These are phyloP conservation scores for Nomada fabriciana DNA, from an alignment of 2,888 invertebrate genomes.

Conservation along the genomic window DNA sequence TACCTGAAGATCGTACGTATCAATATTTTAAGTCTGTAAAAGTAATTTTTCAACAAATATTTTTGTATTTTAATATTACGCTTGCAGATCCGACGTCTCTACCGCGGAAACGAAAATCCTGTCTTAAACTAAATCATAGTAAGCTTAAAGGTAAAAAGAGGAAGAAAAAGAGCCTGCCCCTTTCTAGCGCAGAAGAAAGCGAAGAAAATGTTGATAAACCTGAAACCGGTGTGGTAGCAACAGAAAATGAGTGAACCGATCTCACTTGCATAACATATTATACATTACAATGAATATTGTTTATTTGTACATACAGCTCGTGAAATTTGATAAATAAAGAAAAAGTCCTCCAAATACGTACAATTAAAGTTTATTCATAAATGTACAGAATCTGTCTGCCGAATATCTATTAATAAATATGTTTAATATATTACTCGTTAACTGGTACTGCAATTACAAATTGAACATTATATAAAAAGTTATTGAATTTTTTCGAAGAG, in stretches of 20 bases:
- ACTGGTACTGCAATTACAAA: conserved; percentile 74
- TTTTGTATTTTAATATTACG: conserved; percentile 12
- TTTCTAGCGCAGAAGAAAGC: conserved; percentile 25
- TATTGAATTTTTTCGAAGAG: conserved; percentile 61
- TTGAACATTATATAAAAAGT: conserved; percentile 67
- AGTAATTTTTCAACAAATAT: neutral
- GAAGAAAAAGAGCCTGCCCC: conserved; percentile 28
- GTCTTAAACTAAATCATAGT: conserved; percentile 45
- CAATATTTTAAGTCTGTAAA: neutral
- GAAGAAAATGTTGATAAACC: conserved; percentile 21
- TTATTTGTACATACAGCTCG: neutral
- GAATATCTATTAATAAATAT: conserved; percentile 80
- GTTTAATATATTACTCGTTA: conserved; percentile 73
- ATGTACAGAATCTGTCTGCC: conserved; percentile 75
- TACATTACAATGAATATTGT: neutral
- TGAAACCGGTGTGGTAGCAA: neutral
- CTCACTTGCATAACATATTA: neutral
- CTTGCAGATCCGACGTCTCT: conserved; percentile 79
- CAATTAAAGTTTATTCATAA: conserved; percentile 76
- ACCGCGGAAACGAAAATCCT: conserved; percentile 74
- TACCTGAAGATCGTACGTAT: conserved; percentile 81
- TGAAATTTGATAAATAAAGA: conserved; percentile 36
- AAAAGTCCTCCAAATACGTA: conserved; percentile 58
- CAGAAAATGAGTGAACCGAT: conserved; percentile 1
- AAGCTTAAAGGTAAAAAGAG: conserved; percentile 32